Base-by-base conservation (phyloP, 2,113 vertebrate genomes). In the Hippolais icterina region DNA sequence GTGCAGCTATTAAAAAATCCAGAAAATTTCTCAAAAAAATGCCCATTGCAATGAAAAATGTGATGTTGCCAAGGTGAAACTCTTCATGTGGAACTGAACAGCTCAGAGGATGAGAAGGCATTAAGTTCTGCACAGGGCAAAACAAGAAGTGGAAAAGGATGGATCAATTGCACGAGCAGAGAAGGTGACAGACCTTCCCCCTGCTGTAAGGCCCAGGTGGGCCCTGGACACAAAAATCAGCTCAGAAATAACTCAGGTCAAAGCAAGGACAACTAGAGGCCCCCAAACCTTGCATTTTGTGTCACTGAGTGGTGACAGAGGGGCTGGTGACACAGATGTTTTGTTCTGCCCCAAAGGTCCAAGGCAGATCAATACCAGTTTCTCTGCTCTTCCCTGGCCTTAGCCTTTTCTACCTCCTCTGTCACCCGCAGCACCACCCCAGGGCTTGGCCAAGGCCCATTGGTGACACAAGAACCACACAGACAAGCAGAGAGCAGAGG, bases 51-150 rank as follows among this genome's bases (percentile, higher is more conserved):
- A 66, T 54, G 35, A 28, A 47, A 87, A 90, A 53, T 1, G 4
- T 7, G n/a, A 54, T 57, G n/a, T 39, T 5, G 1, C 42, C 66
- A 83, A 37, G 11, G 49, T 0, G 0, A 69, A 41, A 80, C 37
- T 70, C 50, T 49, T 75, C 46, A 65, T 9, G 20, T 52, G 33
- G 66, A 90, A 53, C 50, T 63, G 63, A 72, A 50, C 19, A 74
- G 13, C 42, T 77, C 41, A 18, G 39, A 95, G 59, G 27, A 80
- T 59, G 31, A 83, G 63, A 83, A 69, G 66, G 66, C 42, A 74
- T 16, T 5, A 42, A 57, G 54, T 83, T 83, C 54, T 77, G 72
- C 29, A 69, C 4, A 69, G 25, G n/a, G 15, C 35, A 92, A 83
- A 87, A 28, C 15, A 71, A 71, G 53, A 2, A 20, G 25, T n/a